Conservation (phyloP, 2,888 invertebrate genomes). For the Mallateleia sp. region DNA sequence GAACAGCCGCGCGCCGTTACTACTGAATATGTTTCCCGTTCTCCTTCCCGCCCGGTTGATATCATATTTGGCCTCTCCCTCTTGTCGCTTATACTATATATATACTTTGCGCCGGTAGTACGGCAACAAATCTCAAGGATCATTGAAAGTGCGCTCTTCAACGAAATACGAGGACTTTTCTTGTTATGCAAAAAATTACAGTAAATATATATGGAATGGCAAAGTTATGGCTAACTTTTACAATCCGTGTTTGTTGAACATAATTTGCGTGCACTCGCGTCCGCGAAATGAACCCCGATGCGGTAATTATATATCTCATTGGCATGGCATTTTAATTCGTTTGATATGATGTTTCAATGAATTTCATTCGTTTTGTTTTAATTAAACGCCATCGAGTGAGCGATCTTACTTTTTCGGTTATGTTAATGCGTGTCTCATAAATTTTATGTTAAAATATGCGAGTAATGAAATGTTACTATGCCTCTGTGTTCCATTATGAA, state of each 20-base stretch:
- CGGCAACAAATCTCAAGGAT: slow-evolving; percentile 65
- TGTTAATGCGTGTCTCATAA: neutral
- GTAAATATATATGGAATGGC: slow-evolving; percentile 10
- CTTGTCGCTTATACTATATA: slow-evolving; percentile 11
- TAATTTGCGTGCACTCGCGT: slow-evolving; percentile 16
- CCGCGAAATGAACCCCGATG: neutral
- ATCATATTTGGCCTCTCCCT: neutral
- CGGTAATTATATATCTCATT: slow-evolving; percentile 8
- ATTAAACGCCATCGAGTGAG: neutral
- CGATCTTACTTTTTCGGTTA: neutral
- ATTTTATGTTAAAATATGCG: neutral
- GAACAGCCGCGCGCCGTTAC: slow-evolving; percentile 60
- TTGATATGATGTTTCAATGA: neutral
- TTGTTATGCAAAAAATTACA: slow-evolving; percentile 47
- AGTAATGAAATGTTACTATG: neutral
- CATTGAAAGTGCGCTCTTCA: slow-evolving; percentile 54
- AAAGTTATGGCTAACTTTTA: slow-evolving; percentile 29
- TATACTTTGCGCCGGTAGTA: slow-evolving; percentile 17
- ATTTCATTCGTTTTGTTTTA: neutral
- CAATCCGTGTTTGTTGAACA: slow-evolving; percentile 13
- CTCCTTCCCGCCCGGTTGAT: neutral
- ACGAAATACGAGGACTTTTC: slow-evolving; percentile 50
- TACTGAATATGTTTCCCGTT: slow-evolving; percentile 64
- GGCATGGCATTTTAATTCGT: neutral
- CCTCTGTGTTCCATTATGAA: neutral